Conservation (phyloP, 2,797 vertebrate species). For the Gephyroberyx darwinii region DNA sequence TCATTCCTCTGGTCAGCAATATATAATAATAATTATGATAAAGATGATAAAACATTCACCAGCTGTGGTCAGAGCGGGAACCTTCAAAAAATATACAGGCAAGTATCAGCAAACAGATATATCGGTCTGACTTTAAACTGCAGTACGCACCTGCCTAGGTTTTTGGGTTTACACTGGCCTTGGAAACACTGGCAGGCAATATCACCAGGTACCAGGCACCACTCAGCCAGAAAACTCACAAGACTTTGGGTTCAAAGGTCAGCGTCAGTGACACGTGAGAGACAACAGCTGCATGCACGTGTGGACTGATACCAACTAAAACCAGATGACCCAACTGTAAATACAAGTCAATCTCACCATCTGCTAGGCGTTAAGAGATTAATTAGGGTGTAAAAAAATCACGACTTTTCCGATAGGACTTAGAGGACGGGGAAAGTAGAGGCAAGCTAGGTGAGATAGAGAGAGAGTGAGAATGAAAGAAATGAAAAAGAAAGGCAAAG, state of each 20-base stretch:
- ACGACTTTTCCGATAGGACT: neutral
- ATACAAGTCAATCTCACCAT: conserved; percentile 13
- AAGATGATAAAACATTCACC: neutral
- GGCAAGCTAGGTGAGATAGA: conserved; percentile 1
- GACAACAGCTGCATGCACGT: conserved; percentile 51
- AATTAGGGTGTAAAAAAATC: conserved; percentile 11
- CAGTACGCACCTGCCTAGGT: too few species aligned
- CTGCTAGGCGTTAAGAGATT: conserved; percentile 12
- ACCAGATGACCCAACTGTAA: conserved; percentile 28
- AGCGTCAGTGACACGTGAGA: conserved; percentile 36
- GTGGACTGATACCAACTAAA: conserved; percentile 28
- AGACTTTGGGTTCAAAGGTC: conserved; percentile 49
- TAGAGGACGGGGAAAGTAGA: conserved; percentile 5
- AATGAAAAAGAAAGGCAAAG: neutral
- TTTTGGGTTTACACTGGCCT: neutral
- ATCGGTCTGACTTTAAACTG: neutral
- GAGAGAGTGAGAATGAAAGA: neutral
- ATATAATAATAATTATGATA: too few species aligned
- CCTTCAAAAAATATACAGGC: too few species aligned
- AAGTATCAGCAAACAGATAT: too few species aligned
- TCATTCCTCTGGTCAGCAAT: too few species aligned
- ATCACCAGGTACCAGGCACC: conserved; percentile 47
- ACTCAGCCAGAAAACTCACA: conserved; percentile 27
- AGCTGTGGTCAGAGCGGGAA: too few species aligned
- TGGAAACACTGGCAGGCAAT: neutral